Evolutionary conservation across 2,113 vertebrate species (phyloP).

Genomic region (Elgaria multicarinata): DNA sequence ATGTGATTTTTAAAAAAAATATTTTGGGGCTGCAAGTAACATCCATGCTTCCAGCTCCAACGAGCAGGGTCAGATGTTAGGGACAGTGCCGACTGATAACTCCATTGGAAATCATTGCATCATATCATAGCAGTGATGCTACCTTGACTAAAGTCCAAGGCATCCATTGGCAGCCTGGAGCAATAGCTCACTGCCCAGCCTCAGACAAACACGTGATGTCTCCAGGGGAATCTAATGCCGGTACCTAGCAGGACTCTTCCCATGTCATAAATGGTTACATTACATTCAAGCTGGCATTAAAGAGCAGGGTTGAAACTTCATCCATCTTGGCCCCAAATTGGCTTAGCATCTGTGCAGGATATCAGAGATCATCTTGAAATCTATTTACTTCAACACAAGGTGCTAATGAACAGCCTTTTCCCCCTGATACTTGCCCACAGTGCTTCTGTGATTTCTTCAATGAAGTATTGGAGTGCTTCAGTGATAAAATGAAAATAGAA

Average conservation of each 20-base stretch:
- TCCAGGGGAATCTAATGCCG: not conserved
- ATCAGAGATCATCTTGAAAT: not conserved
- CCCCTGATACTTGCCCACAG: too few species aligned
- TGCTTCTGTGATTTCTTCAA: not conserved
- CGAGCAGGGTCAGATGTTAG: not conserved
- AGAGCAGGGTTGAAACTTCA: slow-evolving; percentile 17
- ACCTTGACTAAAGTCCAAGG: not conserved
- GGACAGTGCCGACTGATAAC: not conserved
- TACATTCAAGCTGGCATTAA: slow-evolving; percentile 16
- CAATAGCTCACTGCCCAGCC: slow-evolving; percentile 5
- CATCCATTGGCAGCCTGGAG: not conserved
- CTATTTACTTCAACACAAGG: not conserved
- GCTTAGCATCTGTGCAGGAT: slow-evolving; percentile 9
- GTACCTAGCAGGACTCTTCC: slow-evolving; percentile 10
- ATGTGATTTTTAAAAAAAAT: too few species aligned
- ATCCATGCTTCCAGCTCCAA: not conserved
- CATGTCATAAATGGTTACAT: slow-evolving; percentile 5
- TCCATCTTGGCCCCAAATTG: not conserved
- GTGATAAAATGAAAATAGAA: not conserved
- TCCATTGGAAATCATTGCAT: slow-evolving; percentile 14
- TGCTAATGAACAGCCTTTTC: not conserved
- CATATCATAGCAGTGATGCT: not conserved
- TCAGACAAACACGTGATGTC: slow-evolving; percentile 8
- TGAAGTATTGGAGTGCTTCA: not conserved
- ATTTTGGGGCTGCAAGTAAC: not conserved